These are phyloP conservation scores for Osmoderma eremita DNA, from an alignment of 2,888 invertebrate genomes.

Conservation along the genomic window DNA sequence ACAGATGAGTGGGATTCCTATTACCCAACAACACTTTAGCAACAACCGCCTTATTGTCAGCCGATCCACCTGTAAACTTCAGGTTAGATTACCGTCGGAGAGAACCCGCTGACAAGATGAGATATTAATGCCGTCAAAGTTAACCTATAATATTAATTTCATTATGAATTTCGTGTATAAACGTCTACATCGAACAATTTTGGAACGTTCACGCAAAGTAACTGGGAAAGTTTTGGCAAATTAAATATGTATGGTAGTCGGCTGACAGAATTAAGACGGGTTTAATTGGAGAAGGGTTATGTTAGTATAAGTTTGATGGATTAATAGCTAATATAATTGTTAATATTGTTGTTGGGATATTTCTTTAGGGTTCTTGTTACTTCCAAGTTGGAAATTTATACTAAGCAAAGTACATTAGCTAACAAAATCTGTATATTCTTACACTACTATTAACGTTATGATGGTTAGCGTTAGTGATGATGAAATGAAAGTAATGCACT, in stretches of 20 bases:
- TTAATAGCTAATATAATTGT: too few relatives aligned
- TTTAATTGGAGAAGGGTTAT: too few relatives aligned
- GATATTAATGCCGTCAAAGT: conserved; percentile 19
- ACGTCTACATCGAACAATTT: background rate
- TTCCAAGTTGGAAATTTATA: too few relatives aligned
- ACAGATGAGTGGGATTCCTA: conserved; percentile 17
- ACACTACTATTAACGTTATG: too few relatives aligned
- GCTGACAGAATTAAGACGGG: too few relatives aligned
- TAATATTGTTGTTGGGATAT: too few relatives aligned
- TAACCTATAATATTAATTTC: conserved; percentile 26
- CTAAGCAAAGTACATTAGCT: too few relatives aligned
- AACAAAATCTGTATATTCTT: too few relatives aligned
- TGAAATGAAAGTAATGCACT: conserved; percentile 65
- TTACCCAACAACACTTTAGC: conserved; percentile 16
- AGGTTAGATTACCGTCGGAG: conserved; percentile 15
- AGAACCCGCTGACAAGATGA: conserved; percentile 16
- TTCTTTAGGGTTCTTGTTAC: too few relatives aligned
- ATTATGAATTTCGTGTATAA: conserved; percentile 6
- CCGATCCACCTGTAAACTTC: conserved; percentile 2
- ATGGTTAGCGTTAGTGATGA: conserved; percentile 3
- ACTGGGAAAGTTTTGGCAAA: too few relatives aligned
- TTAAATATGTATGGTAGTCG: too few relatives aligned
- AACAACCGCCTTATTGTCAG: conserved; percentile 18
- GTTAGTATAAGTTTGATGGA: too few relatives aligned
- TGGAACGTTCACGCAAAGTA: conserved; percentile 6